Base-by-base conservation (phyloP, 2,113 vertebrate genomes). In the Myrmophylax atrothorax region DNA sequence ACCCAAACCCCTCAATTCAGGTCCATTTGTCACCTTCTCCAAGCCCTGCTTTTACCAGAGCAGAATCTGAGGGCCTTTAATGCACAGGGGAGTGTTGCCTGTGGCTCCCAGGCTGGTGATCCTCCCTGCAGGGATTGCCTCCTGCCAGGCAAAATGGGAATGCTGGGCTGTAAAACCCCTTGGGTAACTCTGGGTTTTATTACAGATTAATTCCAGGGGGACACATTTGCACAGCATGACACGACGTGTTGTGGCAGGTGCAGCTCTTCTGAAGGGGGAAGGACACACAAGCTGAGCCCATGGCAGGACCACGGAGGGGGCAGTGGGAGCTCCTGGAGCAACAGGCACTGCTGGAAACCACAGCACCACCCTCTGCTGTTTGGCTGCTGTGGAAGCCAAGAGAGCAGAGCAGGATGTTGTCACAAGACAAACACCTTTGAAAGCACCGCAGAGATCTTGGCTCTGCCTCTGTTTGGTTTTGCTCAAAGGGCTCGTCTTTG, bases 371-470 rank as follows among this genome's bases (percentile, higher is more conserved):
- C 53, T 40, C 84, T 59, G 72, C 29, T 44, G 29, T 72, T 90
- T 67, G 40, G n/a, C 40, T 35, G 2, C 50, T 74, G 58, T 20
- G 53, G 53, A 25, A 94, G 87, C 90, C 88, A 55, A 91, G 69
- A 44, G 59, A 94, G 72, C 35, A 82, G 90, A 75, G 73, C 31
- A 84, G 89, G 84, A 79, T 78, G 84, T 17, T 93, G 66, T 50
- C 77, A 72, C 52, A 90, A 93, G 89, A 96, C 83, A 94, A 97
- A 96, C 28, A 46, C 79, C 84, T 97, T 91, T 90, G 86, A 95
- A 94, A 97, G 76, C 25, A 40, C 58, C 14, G 44, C 72, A 95
- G 90, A 87, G 56, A 72, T 14, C 73, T 73, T 70, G 87, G 92
- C 94, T 93, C 59, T 73, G 68, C 59, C 68, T 88, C 78, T 5